Evolutionary conservation across 2,797 vertebrate genomes (phyloP).

Genomic region (Linurgus olivaceus): DNA sequence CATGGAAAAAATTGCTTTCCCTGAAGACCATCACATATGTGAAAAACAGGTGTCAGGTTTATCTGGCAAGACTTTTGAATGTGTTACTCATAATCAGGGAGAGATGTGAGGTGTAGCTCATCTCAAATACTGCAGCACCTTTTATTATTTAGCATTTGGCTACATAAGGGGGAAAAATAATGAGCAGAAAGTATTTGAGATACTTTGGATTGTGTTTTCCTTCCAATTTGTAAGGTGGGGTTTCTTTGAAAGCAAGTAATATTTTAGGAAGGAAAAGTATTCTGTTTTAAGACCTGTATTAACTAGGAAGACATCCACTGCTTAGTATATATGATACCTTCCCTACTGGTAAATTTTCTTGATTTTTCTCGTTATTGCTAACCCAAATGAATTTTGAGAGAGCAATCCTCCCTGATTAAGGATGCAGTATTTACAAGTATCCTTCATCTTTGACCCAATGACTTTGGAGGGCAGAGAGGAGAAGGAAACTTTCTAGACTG

Average conservation of each 20-base stretch:
- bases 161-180: not conserved
- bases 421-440: not conserved
- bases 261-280: not conserved
- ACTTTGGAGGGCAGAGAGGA: not conserved
- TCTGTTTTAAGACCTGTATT: not conserved
- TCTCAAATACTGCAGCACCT: not conserved
- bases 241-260: not conserved
- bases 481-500: not conserved
- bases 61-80: not conserved
- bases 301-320: not conserved
- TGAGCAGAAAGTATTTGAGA: not conserved
- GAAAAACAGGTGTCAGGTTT: not conserved
- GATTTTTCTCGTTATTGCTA: not conserved
- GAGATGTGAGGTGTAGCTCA: not conserved
- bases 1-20: not conserved
- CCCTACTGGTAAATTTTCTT: not conserved
- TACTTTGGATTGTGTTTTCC: not conserved
- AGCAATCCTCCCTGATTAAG: not conserved
- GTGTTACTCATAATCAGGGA: not conserved
- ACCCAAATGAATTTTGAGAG: not conserved
- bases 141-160: not conserved
- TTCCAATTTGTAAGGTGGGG: not conserved
- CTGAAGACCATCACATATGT: not conserved
- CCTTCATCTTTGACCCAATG: not conserved
- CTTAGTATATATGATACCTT: not conserved